These are phyloP conservation scores for Eucriotettix oculatus DNA, from an alignment of 2,888 invertebrate genomes.

Conservation along the genomic window DNA sequence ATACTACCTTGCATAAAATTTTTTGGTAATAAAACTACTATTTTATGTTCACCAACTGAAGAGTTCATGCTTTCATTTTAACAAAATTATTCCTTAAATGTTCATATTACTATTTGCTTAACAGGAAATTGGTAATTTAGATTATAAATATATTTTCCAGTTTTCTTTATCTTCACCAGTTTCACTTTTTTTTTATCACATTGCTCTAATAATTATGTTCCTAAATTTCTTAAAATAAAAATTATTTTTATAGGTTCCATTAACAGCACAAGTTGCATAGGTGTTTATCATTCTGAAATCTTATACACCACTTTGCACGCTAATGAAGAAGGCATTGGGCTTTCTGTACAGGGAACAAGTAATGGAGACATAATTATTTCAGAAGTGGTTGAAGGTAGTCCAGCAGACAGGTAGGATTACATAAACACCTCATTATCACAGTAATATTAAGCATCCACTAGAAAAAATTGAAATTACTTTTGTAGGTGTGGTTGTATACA, in stretches of 20 bases:
- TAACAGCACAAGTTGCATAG: slow-evolving; percentile 6
- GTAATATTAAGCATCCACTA: neutral
- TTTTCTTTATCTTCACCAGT: too few relatives aligned
- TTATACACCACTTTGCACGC: slow-evolving; percentile 32
- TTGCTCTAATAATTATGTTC: too few relatives aligned
- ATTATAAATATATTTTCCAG: too few relatives aligned
- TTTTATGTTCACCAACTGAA: too few relatives aligned
- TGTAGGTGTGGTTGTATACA: slow-evolving; percentile 55
- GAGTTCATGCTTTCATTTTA: too few relatives aligned
- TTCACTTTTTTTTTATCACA: too few relatives aligned
- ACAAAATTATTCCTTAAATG: too few relatives aligned
- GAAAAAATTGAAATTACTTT: slow-evolving; percentile 3
- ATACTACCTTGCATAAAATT: too few relatives aligned
- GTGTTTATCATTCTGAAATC: slow-evolving; percentile 37
- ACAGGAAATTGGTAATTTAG: too few relatives aligned
- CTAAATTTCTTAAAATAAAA: neutral
- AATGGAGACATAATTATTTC: slow-evolving; percentile 25
- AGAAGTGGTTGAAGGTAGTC: slow-evolving; percentile 33
- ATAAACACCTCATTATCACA: neutral
- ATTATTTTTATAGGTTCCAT: slow-evolving; percentile 3
- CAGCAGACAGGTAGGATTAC: slow-evolving; percentile 35
- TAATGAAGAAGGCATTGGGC: slow-evolving; percentile 32
- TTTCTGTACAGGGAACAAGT: slow-evolving; percentile 26
- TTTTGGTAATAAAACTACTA: too few relatives aligned
- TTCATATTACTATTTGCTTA: too few relatives aligned